A percentile compares a stretch with the other conserved stretches of the same genome.
Conservation (phyloP, 2,888 invertebrate species). For the Hermodice carunculata region DNA sequence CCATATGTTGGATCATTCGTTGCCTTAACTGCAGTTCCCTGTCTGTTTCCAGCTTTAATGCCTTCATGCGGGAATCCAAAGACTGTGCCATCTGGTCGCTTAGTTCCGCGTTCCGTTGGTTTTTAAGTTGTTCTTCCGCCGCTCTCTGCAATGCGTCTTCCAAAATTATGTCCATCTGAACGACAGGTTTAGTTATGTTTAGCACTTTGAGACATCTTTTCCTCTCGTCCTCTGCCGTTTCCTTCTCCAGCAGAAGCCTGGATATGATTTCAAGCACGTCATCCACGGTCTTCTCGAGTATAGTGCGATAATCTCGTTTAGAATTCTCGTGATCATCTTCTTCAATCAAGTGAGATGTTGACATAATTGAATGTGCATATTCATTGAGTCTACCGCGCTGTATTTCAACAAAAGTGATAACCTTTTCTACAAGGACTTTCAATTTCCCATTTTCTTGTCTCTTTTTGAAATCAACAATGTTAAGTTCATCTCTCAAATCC, state of each 20-base stretch:
- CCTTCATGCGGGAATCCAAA: not conserved
- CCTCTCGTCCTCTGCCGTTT: not conserved
- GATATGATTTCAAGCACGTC: slow-evolving; percentile 3
- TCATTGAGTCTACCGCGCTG: not conserved
- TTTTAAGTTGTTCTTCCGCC: not conserved
- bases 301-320: not conserved
- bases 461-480: not conserved
- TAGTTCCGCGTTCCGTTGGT: not conserved
- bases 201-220: slow-evolving; percentile 1
- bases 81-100: slow-evolving; percentile 10
- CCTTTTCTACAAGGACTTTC: not conserved
- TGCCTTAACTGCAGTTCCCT: not conserved
- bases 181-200: slow-evolving; percentile 3
- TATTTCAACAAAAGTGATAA: slow-evolving; percentile 1
- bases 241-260: slow-evolving; percentile 6
- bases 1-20: not conserved
- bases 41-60: slow-evolving; percentile 3
- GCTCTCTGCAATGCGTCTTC: not conserved
- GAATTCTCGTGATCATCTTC: not conserved
- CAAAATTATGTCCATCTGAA: slow-evolving; percentile 1
- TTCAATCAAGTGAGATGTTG: not conserved
- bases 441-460: not conserved
- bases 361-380: not conserved
- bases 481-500: not conserved
- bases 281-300: not conserved